These are phyloP conservation scores for Alitta virens DNA, from an alignment of 2,888 invertebrate species.

Conservation along the genomic window DNA sequence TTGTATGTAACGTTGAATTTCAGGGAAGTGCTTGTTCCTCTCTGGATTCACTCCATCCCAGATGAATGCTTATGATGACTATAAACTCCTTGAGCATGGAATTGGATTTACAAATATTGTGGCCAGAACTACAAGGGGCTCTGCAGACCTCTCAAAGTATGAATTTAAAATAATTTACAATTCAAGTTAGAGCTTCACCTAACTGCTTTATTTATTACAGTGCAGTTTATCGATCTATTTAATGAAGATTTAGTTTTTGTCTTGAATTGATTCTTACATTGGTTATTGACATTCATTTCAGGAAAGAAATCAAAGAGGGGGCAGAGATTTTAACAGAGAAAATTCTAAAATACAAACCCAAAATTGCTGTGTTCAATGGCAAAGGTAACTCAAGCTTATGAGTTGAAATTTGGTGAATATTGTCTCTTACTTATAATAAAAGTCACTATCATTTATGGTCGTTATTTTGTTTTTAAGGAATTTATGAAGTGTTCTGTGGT, in stretches of 20 bases:
- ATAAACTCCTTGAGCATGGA: conserved; percentile 85
- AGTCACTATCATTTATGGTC: too few relatives aligned
- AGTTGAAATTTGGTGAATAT: background rate
- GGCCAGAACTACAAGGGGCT: conserved; percentile 89
- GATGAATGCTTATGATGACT: conserved; percentile 95
- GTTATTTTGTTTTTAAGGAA: conserved; percentile 63
- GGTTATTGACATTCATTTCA: conserved; percentile 27
- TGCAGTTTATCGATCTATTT: too few relatives aligned
- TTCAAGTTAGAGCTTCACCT: background rate
- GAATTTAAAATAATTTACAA: background rate
- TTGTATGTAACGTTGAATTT: too few relatives aligned
- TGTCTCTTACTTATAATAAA: too few relatives aligned
- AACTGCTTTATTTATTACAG: too few relatives aligned
- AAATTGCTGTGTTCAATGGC: conserved; percentile 97
- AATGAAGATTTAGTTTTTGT: too few relatives aligned
- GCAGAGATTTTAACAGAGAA: conserved; percentile 85
- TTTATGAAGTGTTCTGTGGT: conserved; percentile 95
- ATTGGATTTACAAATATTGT: conserved; percentile 99
- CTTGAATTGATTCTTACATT: too few relatives aligned
- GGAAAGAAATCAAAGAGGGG: conserved; percentile 61
- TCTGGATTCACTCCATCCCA: conserved; percentile 92
- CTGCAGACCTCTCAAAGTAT: conserved; percentile 79
- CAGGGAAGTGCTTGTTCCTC: conserved; percentile 90
- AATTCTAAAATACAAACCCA: conserved; percentile 86
- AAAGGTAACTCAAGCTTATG: conserved; percentile 74